phyloP scores from a whole-genome alignment of 2,797 vertebrate genomes.

The Macroramphosus scolopax region DNA sequence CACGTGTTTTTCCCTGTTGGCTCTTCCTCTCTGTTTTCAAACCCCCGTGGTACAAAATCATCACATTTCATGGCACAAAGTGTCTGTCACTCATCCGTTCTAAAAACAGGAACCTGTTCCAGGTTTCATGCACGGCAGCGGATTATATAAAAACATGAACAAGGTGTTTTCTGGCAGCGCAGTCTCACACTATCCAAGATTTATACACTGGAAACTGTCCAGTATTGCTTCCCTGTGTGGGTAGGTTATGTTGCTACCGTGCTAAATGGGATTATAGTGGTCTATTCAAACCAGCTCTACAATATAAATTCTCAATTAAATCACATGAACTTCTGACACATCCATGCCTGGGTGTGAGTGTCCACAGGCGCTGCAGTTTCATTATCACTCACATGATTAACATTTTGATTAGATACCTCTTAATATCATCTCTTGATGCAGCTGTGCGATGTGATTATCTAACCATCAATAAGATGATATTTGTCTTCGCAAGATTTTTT shows the following conservation, averaged over 20 bases:
- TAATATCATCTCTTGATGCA: conserved; percentile 28
- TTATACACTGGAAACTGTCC: conserved; percentile 5
- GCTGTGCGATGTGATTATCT: conserved; percentile 35
- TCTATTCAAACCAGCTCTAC: conserved; percentile 25
- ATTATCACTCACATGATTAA: conserved; percentile 31
- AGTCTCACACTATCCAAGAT: conserved; percentile 2
- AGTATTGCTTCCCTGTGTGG: conserved; percentile 48
- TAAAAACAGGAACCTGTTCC: not conserved
- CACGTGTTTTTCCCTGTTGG: no score
- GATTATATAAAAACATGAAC: conserved; percentile 21
- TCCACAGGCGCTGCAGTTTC: conserved; percentile 31
- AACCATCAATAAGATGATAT: conserved; percentile 6
- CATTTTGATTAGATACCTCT: conserved; percentile 36
- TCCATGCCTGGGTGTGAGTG: conserved; percentile 1
- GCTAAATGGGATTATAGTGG: conserved; percentile 52
- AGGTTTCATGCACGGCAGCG: conserved; percentile 12
- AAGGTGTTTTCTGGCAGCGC: conserved; percentile 9
- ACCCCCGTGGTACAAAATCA: no score
- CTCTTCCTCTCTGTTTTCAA: no score
- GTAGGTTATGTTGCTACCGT: conserved; percentile 35
- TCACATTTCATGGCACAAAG: no score
- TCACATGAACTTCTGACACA: conserved; percentile 23
- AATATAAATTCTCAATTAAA: conserved; percentile 28
- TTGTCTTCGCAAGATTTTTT: conserved; percentile 33
- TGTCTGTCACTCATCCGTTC: no score